Base-by-base conservation (phyloP, 2,888 invertebrate genomes). In the Spicauda simplicius region DNA sequence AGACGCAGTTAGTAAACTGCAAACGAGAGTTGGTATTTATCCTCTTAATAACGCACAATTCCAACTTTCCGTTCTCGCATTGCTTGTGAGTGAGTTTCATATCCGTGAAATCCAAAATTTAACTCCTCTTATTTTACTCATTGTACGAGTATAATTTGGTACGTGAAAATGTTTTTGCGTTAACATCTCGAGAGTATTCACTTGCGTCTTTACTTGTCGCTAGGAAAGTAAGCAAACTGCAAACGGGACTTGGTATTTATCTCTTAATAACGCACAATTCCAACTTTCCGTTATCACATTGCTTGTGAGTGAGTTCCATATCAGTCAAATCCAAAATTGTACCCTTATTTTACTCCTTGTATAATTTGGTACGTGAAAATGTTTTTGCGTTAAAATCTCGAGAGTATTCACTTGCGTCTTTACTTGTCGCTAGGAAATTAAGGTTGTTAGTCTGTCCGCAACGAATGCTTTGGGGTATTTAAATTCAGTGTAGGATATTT, bases 341-440 rank as follows among this genome's bases (percentile, higher is more conserved):
- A 50, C 64, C 62, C 62, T 61, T 67, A 25, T 52, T 45, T 62
- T 56, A 70, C 68, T 68, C 65, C 68, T 68, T 70, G n/a, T n/a
- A 65, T 68, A 70, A 67, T 63, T 70, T 59, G 63, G 70, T 57
- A 67, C 52, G 62, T 53, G 62, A 41, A 63, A 58, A 63, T 63
- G 58, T 60, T 68, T 68, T 68, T 61, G 50, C 20, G 70, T 55
- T 56, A 65, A 56, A 50, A 60, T 70, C 69, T 69, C 70, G 50
- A 16, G 69, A 65, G 70, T 48, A 64, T 70, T 71, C 64, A 64
- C 64, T 62, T 70, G 69, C 64, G 61, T n/a, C 52, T 48, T 60
- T 67, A 68, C 69, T 65, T 67, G 70, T 70, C 64, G 50, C 69
- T 45, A 68, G 63, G 68, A 69, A 72, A 72, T 72, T 70, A 70